phyloP scores from a whole-genome alignment of 2,113 vertebrate genomes.

The Thunnus thynnus region DNA sequence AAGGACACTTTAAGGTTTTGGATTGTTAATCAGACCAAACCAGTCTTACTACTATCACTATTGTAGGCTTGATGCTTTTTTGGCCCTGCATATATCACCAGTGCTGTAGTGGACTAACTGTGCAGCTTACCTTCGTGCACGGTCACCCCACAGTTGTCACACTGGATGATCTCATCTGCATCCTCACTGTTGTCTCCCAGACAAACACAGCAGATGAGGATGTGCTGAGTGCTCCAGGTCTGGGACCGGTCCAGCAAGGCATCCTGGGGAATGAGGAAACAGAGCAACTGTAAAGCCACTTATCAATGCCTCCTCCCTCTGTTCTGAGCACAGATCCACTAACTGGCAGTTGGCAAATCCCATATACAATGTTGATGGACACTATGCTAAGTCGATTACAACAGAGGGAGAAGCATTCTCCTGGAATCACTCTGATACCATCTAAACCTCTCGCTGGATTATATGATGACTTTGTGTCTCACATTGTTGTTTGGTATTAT shows the following conservation, averaged over 20 bases:
- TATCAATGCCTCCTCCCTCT: background rate
- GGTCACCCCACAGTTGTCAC: slow-evolving; percentile 99
- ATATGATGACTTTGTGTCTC: slow-evolving; percentile 41
- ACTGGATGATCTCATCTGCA: slow-evolving; percentile 99
- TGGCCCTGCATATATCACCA: too few relatives aligned
- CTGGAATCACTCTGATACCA: slow-evolving; percentile 56
- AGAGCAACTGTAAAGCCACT: slow-evolving; percentile 46
- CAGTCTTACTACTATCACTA: too few relatives aligned
- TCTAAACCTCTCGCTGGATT: slow-evolving; percentile 64
- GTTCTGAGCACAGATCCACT: slow-evolving; percentile 40
- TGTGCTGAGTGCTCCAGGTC: slow-evolving; percentile 95
- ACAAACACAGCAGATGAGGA: slow-evolving; percentile 99
- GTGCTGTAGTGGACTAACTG: background rate
- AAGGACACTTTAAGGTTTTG: too few relatives aligned
- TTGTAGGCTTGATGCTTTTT: background rate
- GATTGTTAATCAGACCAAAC: too few relatives aligned
- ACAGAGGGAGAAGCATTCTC: slow-evolving; percentile 29
- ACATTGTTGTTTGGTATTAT: slow-evolving; percentile 31
- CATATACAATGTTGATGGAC: slow-evolving; percentile 34
- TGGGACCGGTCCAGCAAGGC: slow-evolving; percentile 94
- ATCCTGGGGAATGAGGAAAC: slow-evolving; percentile 83
- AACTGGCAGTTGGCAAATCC: slow-evolving; percentile 51
- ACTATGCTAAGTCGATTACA: too few relatives aligned
- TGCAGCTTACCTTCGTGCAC: slow-evolving; percentile 95
- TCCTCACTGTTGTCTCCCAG: slow-evolving; percentile 99